A percentile compares a stretch with the other conserved stretches of the same genome.
These are phyloP conservation scores for Epirrhoe alternata DNA, from an alignment of 2,888 invertebrate species.

Conservation along the genomic window DNA sequence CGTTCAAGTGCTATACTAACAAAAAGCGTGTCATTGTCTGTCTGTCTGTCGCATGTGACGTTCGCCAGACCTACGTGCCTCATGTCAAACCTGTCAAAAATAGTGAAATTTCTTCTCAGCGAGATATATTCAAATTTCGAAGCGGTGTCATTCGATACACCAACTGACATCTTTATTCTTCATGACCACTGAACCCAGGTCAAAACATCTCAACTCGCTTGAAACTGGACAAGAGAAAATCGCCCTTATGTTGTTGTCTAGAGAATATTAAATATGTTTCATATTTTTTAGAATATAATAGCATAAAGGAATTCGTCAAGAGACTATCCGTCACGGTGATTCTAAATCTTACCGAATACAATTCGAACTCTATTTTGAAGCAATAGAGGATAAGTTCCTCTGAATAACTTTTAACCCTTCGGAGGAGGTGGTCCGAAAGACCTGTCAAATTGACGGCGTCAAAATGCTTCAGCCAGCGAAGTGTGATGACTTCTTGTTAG, in stretches of 20 bases:
- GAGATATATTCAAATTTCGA: conserved; percentile 75
- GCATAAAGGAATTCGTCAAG: conserved; percentile 76
- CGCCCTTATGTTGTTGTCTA: conserved; percentile 19
- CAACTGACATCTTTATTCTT: conserved; percentile 70
- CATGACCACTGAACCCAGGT: conserved; percentile 57
- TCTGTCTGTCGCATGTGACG: conserved; percentile 51
- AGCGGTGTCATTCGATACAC: conserved; percentile 77
- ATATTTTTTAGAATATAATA: conserved; percentile 42
- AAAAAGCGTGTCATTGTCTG: conserved; percentile 62
- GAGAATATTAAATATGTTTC: conserved; percentile 25
- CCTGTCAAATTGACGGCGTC: conserved; percentile 73
- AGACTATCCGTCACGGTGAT: conserved; percentile 70
- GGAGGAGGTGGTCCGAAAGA: conserved; percentile 66
- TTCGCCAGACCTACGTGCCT: conserved; percentile 51
- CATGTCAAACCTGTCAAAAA: conserved; percentile 72
- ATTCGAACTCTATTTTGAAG: conserved; percentile 38
- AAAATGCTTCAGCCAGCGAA: conserved; percentile 75
- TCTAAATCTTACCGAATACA: conserved; percentile 49
- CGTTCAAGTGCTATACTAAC: conserved; percentile 56
- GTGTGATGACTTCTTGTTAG: conserved; percentile 79
- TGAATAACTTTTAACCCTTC: conserved; percentile 50
- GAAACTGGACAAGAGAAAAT: conserved; percentile 36
- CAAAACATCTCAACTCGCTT: conserved; percentile 48
- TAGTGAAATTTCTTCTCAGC: conserved; percentile 78
- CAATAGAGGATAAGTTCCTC: conserved; percentile 44